Percentiles rank a stretch among this genome's conserved stretches.
Conservation (phyloP, 1,140 invertebrate genomes). For the Megalonaias nervosa region DNA sequence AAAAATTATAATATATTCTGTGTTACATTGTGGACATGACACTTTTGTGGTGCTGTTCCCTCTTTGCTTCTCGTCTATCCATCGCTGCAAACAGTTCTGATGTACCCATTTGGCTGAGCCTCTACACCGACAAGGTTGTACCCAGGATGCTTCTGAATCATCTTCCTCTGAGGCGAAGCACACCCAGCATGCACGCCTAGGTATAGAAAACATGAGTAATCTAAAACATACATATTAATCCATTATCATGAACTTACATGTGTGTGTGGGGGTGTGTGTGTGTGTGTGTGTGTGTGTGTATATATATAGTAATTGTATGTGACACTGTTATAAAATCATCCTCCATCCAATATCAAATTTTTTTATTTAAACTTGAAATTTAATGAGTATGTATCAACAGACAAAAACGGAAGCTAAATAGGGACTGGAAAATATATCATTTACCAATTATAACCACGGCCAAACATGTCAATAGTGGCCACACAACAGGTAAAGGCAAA, state of each 20-base stretch:
- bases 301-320: no score
- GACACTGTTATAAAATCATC: no score
- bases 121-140: conserved; percentile 94
- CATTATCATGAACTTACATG: neutral
- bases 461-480: no score
- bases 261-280: no score
- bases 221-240: conserved; percentile 19
- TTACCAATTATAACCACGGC: no score
- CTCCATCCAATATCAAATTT: no score
- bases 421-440: no score
- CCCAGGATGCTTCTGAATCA: conserved; percentile 90
- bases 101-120: conserved; percentile 98
- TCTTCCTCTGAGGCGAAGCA: conserved; percentile 98
- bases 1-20: conserved; percentile 95
- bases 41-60: conserved; percentile 87
- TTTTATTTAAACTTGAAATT: no score
- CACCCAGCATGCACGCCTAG: conserved; percentile 86
- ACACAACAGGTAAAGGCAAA: no score
- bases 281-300: no score
- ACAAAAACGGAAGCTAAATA: no score
- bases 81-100: conserved; percentile 94
- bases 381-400: no score
- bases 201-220: conserved; percentile 12
- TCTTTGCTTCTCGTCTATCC: conserved; percentile 99
- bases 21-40: conserved; percentile 95